Conservation (phyloP, 2,797 vertebrate species). For the Centropyge bicolor region DNA sequence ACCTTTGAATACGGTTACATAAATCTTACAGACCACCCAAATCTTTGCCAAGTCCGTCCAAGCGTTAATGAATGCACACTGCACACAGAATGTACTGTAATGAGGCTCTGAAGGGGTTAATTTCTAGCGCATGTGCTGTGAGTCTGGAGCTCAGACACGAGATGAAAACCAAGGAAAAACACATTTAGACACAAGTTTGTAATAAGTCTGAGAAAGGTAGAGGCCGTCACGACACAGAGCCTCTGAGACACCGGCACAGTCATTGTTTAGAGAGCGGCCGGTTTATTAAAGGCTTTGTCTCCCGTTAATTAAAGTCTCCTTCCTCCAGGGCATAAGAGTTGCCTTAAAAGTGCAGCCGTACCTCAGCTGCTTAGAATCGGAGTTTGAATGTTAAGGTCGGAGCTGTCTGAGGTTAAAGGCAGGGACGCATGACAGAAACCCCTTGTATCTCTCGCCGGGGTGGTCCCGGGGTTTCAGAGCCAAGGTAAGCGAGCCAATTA, state of each 20-base stretch:
- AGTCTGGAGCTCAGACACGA: background rate
- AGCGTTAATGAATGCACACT: constrained; percentile 42
- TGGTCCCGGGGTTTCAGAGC: constrained; percentile 54
- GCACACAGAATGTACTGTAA: constrained; percentile 2
- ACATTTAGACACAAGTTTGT: constrained; percentile 13
- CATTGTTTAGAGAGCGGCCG: constrained; percentile 53
- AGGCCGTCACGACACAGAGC: constrained; percentile 20
- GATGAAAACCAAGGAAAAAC: constrained; percentile 5
- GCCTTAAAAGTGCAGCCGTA: constrained; percentile 39
- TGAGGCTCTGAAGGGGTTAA: constrained; percentile 19
- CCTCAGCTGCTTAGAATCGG: constrained; percentile 48
- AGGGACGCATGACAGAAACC: constrained; percentile 54
- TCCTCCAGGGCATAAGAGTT: constrained; percentile 54
- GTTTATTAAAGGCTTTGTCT: constrained; percentile 70
- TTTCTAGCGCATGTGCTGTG: constrained; percentile 6
- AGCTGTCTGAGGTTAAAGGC: constrained; percentile 43
- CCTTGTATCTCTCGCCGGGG: constrained; percentile 56
- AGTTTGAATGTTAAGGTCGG: constrained; percentile 47
- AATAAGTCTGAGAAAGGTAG: constrained; percentile 2
- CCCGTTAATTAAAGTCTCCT: constrained; percentile 75
- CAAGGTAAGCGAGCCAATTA: constrained; percentile 58
- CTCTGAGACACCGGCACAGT: constrained; percentile 25
- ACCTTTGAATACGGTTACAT: constrained; percentile 51
- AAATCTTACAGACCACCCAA: constrained; percentile 67
- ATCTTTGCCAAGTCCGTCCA: constrained; percentile 12